Percentiles rank a stretch among this genome's conserved stretches.
phyloP scores from a whole-genome alignment of 2,113 vertebrate genomes.

The Oxyura jamaicensis region DNA sequence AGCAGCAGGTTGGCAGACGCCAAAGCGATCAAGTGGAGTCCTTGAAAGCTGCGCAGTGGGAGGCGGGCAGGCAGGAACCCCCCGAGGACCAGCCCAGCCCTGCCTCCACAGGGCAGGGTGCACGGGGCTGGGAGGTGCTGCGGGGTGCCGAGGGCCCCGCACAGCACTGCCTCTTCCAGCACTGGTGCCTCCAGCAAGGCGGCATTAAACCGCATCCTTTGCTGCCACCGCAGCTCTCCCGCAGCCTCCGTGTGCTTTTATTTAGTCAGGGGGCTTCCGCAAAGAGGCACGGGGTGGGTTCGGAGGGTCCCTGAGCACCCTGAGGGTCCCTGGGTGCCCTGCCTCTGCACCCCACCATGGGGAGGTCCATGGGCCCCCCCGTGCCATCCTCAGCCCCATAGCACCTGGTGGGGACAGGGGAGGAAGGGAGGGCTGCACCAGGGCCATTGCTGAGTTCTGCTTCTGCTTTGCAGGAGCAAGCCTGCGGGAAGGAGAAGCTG shows the following conservation, averaged over 20 bases:
- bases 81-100: neutral
- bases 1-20: neutral
- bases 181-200: neutral
- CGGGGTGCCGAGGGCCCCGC: neutral
- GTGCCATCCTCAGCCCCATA: fast-evolving
- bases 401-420: neutral
- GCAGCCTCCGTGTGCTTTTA: neutral
- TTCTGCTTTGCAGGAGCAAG: conserved; percentile 25
- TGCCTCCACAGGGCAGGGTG: too few relatives aligned
- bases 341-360: too few relatives aligned
- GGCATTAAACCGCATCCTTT: fast-evolving
- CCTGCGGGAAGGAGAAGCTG: neutral
- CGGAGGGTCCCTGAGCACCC: neutral
- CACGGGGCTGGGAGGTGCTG: neutral
- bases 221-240: neutral
- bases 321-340: neutral
- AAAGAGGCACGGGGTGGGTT: fast-evolving
- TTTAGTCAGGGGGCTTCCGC: neutral
- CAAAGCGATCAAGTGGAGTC: neutral
- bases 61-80: neutral
- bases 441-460: neutral
- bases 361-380: fast-evolving
- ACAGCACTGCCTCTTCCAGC: fast-evolving
- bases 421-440: fast-evolving
- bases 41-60: neutral